Base-by-base conservation (phyloP, 1,140 invertebrate species). In the Apocrypta bakeri region DNA sequence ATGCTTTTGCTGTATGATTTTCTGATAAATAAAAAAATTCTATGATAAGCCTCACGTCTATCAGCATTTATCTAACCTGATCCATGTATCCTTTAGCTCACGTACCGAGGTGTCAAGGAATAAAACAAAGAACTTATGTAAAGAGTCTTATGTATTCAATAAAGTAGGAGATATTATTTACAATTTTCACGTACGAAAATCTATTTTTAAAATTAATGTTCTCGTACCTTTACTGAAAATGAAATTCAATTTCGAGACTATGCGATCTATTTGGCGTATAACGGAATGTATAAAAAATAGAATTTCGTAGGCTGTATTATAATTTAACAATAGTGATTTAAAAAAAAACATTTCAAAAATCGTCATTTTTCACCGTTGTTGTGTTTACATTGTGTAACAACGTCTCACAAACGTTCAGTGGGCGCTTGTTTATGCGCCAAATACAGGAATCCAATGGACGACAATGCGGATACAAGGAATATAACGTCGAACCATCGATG, bases 401-500 rank as follows among this genome's bases (percentile, higher is more conserved):
- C 17, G 7, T 85, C 84, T 3, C 8, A 82, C 81, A 85, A 73
- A 33, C 89, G 88, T 84, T 94, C 94, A 64, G 91, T 91, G 3
- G 94, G 93, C 40, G 94, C 95, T 90, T 96, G 96, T 88, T 98
- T 98, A 89, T 98, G 98, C 24, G 97, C 97, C 76, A 99, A 93
- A 93, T 99, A 99, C 31, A 99, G 92, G 87, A 99, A 99, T 83
- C 96, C 95, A 89, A 99, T 99, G 84, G 98, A 99, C 27, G 97
- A 97, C 64, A 99, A 90, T 1, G 99, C 99, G 87, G 98, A 99
- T 37, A 99, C 96, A 73, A 99, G 94, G 92, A 99, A 99, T 91
- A 99, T 99, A 0, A 99, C 98, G 93, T 99, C 99, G 92, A 99
- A 99, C 99, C 99, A 99, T 73, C 99, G 95, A 92, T 99, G 99